Base-by-base conservation (phyloP, 2,888 invertebrate species). In the Orthosia gracilis region DNA sequence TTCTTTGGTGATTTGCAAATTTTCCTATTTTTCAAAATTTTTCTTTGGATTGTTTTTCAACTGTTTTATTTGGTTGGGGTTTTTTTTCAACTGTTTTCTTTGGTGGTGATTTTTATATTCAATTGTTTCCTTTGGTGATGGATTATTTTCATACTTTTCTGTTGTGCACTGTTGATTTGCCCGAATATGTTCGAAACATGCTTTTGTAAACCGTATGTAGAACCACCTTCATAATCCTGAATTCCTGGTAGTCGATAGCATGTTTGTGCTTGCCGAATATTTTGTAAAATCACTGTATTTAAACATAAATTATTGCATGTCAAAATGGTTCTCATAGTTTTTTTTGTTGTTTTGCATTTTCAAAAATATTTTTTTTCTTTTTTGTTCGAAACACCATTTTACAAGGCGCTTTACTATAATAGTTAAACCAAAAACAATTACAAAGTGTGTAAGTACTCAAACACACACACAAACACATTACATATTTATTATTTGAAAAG, bases 161-260 rank as follows among this genome's bases (percentile, higher is more conserved):
- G 87, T 91, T 89, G 83, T 87, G 89, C 89, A 86, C 92, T 94
- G 89, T 93, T 90, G 93, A 94, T 94, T 94, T 94, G 94, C 93
- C 94, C 90, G 82, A 87, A 83, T 69, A 47, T 66, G 59, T 87
- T 87, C 76, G 65, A 80, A 67, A 50, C 59, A 55, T 54, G 82
- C 86, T 86, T 83, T 64, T 84, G 64, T 78, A 80, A 70, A 49
- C 11, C 21, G 23, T 75, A 66, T 31, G 11, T 83, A 81, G 59
- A 50, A 17, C 74, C 80, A 70, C 59, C 59, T 40, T 70, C 11
- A n/a, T 40, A 52, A 66, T 40, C 80, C 61, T 70, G 4, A 12
- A 31, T 49, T 71, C 68, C 78, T 63, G 21, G 58, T 79, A 74
- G 47, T 2, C 9, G 49, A 58, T 47, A 78, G 23, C 45, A 57